Percentiles rank a stretch among this genome's conserved stretches.
These are phyloP conservation scores for Sardinella longiceps DNA, from an alignment of 2,797 vertebrate species.

Conservation along the genomic window DNA sequence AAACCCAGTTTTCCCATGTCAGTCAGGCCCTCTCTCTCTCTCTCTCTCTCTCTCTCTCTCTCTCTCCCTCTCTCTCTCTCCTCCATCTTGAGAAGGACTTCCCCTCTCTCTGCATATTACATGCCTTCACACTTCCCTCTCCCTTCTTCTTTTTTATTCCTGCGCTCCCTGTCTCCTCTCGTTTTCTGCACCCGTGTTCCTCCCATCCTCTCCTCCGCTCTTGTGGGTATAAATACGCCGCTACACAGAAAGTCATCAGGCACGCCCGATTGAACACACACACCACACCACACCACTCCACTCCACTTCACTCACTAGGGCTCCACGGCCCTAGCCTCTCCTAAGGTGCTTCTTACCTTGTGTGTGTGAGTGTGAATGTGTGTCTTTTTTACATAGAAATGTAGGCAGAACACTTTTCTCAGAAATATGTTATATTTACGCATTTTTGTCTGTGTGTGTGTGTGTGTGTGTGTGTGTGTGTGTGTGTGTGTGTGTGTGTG, in stretches of 20 bases:
- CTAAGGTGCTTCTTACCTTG: background rate
- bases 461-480: conserved; percentile 1
- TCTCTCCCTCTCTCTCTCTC: background rate
- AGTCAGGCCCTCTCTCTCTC: background rate
- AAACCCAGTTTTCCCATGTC: background rate
- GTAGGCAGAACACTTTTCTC: background rate
- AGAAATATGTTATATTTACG: background rate
- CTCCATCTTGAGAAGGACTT: conserved; percentile 3
- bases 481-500: background rate
- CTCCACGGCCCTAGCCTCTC: background rate
- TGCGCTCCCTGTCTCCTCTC: background rate
- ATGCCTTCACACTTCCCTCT: background rate
- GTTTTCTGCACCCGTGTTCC: background rate
- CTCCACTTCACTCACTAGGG: background rate
- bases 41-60: background rate
- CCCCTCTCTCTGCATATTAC: background rate
- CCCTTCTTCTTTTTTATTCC: conserved; percentile 24
- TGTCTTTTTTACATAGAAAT: background rate
- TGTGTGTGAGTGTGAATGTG: too few species aligned
- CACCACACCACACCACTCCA: background rate
- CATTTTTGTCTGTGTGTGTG: background rate
- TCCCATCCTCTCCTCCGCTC: background rate
- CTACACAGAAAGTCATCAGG: conserved; percentile 22
- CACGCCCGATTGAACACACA: background rate
- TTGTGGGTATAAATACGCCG: conserved; percentile 4